Evolutionary conservation across 2,113 vertebrate species (phyloP).

Genomic region (Dasyurus viverrinus): DNA sequence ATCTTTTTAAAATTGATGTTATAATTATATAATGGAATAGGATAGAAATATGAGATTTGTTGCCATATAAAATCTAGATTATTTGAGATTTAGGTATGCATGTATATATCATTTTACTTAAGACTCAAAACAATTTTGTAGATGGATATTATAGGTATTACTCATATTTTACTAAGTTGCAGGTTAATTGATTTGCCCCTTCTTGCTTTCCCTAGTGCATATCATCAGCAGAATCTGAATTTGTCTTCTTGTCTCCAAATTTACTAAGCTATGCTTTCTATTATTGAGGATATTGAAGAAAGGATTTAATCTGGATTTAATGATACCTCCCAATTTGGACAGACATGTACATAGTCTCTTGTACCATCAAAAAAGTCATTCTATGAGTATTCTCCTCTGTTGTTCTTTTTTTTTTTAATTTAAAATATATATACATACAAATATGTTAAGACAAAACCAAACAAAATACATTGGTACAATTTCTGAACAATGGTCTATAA

Average conservation of each 20-base stretch:
- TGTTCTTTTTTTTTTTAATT: not conserved
- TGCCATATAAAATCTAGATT: not conserved
- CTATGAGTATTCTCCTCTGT: not conserved
- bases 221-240: not conserved
- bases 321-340: not conserved
- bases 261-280: not conserved
- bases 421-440: no score
- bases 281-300: not conserved
- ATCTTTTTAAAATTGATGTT: not conserved
- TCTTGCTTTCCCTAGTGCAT: not conserved
- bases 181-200: slow-evolving; percentile 25
- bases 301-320: not conserved
- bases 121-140: slow-evolving; percentile 24
- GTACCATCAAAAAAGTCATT: not conserved
- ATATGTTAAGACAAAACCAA: not conserved
- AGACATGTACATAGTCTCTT: not conserved
- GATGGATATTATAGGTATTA: slow-evolving; percentile 51
- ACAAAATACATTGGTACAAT: not conserved
- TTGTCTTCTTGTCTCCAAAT: not conserved
- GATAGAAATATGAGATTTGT: not conserved
- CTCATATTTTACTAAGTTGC: slow-evolving; percentile 29
- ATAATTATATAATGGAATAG: not conserved
- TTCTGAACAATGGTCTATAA: not conserved
- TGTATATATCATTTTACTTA: not conserved
- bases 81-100: not conserved